Base-by-base conservation (phyloP, 2,113 vertebrate species). In the Lonchura striata region DNA sequence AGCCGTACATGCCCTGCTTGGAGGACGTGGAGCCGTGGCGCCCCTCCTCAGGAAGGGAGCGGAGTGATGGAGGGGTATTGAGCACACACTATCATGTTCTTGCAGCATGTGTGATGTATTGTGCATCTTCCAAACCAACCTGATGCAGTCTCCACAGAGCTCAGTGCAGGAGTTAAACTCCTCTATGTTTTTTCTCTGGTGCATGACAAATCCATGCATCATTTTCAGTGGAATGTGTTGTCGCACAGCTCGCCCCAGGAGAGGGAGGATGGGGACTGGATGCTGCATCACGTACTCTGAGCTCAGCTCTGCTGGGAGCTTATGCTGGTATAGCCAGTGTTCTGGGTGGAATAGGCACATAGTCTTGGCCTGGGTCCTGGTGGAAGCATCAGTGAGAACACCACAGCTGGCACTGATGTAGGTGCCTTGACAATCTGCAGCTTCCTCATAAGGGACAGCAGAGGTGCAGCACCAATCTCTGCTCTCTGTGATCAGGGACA, bases 1-100 rank as follows among this genome's bases (percentile, higher is more conserved):
- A 0, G 1, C 25, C 0, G 0, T 37, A 23, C 0, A 0, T 24
- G 6, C 35, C 5, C 56, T 66, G 35, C 60, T 30, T 15, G 11
- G 27, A 30, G 33, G 33, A 6, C 35, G 37, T 47, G 33, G 35
- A 27, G 4, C 13, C 6, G 6, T 15, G 33, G 30, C 12, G 31
- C 33, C 20, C 4, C 59, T 71, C 23, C 31, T 31, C 66, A 17
- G 19, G 85, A n/a, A 9, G 42, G 24, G 11, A 69, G 20, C 1
- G 0, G 22, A 13, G 52, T 8, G 39, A 28, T 39, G 47, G 60
- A 46, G 21, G 12, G 23, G 31, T 44, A 8, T 4, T 44, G 64
- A 41, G 59, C 35, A 56, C 13, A 28, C 22, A 2, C 16, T 12
- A 0, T 13, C 24, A 1, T 3, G 6, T 65, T 49, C 60, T 18